Percentiles rank a stretch among this genome's conserved stretches.
Conservation (phyloP, 2,113 vertebrate genomes). For the Uropsilus gracilis region DNA sequence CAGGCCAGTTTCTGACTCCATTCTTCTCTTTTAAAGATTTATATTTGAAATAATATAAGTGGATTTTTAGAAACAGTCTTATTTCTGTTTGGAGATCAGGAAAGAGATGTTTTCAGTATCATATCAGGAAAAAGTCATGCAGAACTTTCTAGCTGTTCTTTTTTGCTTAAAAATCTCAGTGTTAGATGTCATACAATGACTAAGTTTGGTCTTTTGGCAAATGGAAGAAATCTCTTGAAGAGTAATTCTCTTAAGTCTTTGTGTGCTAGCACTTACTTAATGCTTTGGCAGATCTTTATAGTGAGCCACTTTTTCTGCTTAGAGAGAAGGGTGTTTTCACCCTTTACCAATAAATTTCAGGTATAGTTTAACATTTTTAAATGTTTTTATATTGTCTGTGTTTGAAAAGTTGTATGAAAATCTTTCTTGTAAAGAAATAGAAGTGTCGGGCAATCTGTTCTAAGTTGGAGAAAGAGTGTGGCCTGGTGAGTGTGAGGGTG, state of each 20-base stretch:
- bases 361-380: neutral
- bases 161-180: neutral
- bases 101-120: neutral
- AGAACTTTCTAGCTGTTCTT: neutral
- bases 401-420: neutral
- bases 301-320: neutral
- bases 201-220: neutral
- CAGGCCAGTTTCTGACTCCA: neutral
- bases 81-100: conserved; percentile 3
- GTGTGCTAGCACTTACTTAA: neutral
- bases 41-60: neutral
- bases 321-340: neutral
- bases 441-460: neutral
- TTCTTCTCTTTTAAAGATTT: neutral
- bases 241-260: neutral
- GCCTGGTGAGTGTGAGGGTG: neutral
- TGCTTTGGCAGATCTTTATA: neutral
- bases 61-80: neutral
- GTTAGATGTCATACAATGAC: neutral
- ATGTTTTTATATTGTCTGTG: neutral
- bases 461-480: neutral
- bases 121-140: neutral
- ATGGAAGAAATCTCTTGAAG: neutral
- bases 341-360: neutral
- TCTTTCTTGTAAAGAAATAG: neutral